These are phyloP conservation scores for Drosophila murphyi DNA, from an alignment of 1,140 invertebrate genomes.

Conservation along the genomic window DNA sequence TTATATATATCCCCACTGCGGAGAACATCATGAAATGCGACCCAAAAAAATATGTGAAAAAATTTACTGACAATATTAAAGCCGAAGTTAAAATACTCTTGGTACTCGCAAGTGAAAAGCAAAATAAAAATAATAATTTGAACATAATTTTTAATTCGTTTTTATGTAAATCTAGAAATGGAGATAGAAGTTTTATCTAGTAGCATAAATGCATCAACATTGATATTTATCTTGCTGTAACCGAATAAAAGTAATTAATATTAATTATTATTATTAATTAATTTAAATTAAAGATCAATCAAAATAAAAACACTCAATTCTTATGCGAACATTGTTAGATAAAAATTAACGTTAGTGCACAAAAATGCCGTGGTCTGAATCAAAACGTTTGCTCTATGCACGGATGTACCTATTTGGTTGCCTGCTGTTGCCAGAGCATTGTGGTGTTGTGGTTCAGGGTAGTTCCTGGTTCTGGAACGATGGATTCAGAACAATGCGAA, in stretches of 20 bases:
- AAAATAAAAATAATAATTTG: neutral
- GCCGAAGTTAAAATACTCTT: slow-evolving; percentile 17
- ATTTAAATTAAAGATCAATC: too few relatives aligned
- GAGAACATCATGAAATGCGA: slow-evolving; percentile 60
- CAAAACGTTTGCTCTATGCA: neutral
- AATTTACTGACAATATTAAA: neutral
- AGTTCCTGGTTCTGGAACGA: slow-evolving; percentile 29
- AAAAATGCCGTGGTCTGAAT: neutral
- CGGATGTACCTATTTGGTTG: slow-evolving; percentile 22
- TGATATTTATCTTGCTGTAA: too few relatives aligned
- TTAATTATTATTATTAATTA: too few relatives aligned
- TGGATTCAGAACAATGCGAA: slow-evolving; percentile 49
- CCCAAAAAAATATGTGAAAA: slow-evolving; percentile 19
- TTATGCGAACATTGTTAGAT: neutral
- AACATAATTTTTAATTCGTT: too few relatives aligned
- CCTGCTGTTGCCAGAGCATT: slow-evolving; percentile 29
- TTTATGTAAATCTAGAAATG: too few relatives aligned
- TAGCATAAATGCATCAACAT: too few relatives aligned
- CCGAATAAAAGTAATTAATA: too few relatives aligned
- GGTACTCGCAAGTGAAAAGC: neutral
- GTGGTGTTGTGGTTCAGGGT: slow-evolving; percentile 19
- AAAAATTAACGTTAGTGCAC: neutral
- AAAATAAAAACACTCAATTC: too few relatives aligned
- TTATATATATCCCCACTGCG: slow-evolving; percentile 55
- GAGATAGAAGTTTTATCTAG: too few relatives aligned